These are phyloP conservation scores for Dendronephthya gigantea DNA, from an alignment of 64 coral and sea anemone species.

Conservation along the genomic window DNA sequence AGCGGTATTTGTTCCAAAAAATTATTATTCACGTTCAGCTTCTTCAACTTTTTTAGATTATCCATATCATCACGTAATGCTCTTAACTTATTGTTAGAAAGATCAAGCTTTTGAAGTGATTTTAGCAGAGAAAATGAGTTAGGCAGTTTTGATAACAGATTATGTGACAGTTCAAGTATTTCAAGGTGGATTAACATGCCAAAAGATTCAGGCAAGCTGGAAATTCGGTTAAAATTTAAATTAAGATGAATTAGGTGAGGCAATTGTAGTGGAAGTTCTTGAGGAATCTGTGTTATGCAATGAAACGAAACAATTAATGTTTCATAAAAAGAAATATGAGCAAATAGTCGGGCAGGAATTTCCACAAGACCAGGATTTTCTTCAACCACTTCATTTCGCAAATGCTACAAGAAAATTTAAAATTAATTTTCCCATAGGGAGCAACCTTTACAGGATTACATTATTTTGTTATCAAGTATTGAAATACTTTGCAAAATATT, in stretches of 20 bases:
- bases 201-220: conserved; percentile 81
- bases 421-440: too few relatives aligned
- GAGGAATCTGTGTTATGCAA: conserved; percentile 55
- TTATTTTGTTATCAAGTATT: too few relatives aligned
- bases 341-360: conserved; percentile 2
- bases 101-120: conserved; percentile 67
- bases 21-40: conserved; percentile 82
- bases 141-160: conserved; percentile 63
- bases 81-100: conserved; percentile 74
- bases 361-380: conserved; percentile 5
- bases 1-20: conserved; percentile 56
- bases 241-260: conserved; percentile 80
- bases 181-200: conserved; percentile 77
- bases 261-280: conserved; percentile 62
- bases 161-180: conserved; percentile 72
- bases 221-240: conserved; percentile 69
- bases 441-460: too few relatives aligned
- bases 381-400: conserved; percentile 42
- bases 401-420: conserved; percentile 50
- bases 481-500: too few relatives aligned
- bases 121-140: conserved; percentile 55
- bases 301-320: conserved; percentile 71
- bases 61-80: conserved; percentile 56
- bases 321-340: conserved; percentile 75
- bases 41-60: conserved; percentile 53